These are phyloP conservation scores for Apteryx mantelli DNA, from an alignment of 2,113 vertebrate species.

Conservation along the genomic window DNA sequence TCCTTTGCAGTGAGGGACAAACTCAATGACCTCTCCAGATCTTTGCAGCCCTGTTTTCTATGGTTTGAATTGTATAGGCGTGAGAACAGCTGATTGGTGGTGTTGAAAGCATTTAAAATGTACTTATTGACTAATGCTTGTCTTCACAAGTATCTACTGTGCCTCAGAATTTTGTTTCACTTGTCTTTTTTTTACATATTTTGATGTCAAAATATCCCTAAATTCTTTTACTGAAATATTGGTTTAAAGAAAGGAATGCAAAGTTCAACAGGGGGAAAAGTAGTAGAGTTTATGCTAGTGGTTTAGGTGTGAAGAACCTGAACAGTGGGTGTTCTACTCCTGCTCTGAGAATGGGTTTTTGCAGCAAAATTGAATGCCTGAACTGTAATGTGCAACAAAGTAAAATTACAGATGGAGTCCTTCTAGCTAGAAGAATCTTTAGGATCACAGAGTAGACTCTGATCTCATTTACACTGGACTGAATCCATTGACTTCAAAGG, in stretches of 20 bases:
- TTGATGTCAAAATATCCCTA: not conserved
- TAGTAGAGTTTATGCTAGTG: not conserved
- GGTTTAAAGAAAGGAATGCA: not conserved
- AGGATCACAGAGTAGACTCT: not conserved
- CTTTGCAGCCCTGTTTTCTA: not conserved
- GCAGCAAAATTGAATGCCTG: not conserved
- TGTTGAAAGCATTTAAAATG: not conserved
- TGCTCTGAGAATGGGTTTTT: not conserved
- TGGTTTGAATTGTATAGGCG: not conserved
- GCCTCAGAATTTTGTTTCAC: not conserved
- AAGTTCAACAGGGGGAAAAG: not conserved
- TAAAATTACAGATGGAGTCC: not conserved
- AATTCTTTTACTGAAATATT: not conserved
- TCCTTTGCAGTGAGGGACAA: not conserved
- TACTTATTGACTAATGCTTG: not conserved
- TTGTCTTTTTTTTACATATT: not conserved
- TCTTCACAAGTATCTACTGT: not conserved
- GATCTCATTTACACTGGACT: not conserved
- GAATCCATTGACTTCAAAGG: not conserved
- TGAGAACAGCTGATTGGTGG: not conserved
- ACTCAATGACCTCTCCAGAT: not conserved
- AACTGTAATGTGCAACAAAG: not conserved
- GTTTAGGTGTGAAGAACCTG: not conserved
- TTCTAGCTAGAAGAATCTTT: not conserved
- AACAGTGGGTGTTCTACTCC: not conserved